phyloP scores from a whole-genome alignment of 2,797 vertebrate species.

The Ficedula albicollis region DNA sequence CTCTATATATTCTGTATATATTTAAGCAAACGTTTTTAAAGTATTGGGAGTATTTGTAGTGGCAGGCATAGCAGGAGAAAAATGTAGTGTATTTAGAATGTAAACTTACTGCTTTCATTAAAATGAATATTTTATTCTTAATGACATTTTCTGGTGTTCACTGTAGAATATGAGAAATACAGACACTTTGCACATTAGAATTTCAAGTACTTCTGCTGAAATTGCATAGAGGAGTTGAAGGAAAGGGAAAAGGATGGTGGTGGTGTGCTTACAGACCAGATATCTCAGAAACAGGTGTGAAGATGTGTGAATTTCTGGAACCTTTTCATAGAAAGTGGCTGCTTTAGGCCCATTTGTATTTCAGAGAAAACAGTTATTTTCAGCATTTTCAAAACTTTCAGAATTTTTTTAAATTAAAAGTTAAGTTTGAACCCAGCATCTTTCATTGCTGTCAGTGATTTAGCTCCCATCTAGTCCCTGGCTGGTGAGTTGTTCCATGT shows the following conservation, averaged over 20 bases:
- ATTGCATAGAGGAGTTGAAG: neutral
- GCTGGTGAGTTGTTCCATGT: neutral
- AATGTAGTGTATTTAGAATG: slow-evolving; percentile 7
- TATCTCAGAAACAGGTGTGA: neutral
- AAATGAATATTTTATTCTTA: slow-evolving; percentile 28
- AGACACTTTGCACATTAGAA: neutral
- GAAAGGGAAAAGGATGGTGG: neutral
- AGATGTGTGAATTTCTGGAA: neutral
- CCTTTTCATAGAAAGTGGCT: neutral
- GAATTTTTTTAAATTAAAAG: neutral
- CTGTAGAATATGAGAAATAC: slow-evolving; percentile 10
- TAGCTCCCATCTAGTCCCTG: neutral
- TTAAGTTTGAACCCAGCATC: neutral
- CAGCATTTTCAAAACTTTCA: neutral
- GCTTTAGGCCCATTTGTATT: neutral
- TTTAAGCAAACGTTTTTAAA: slow-evolving; percentile 23
- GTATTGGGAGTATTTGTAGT: neutral
- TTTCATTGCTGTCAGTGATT: neutral
- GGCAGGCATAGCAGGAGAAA: neutral
- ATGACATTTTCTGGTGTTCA: neutral
- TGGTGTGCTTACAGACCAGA: neutral
- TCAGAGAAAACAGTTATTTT: neutral
- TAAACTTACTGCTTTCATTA: neutral
- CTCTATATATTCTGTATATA: neutral
- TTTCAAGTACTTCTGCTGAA: slow-evolving; percentile 2